A percentile compares a stretch with the other conserved stretches of the same genome.
These are phyloP conservation scores for Drosophila neonasuta DNA, from an alignment of 2,888 invertebrate genomes.

Conservation along the genomic window DNA sequence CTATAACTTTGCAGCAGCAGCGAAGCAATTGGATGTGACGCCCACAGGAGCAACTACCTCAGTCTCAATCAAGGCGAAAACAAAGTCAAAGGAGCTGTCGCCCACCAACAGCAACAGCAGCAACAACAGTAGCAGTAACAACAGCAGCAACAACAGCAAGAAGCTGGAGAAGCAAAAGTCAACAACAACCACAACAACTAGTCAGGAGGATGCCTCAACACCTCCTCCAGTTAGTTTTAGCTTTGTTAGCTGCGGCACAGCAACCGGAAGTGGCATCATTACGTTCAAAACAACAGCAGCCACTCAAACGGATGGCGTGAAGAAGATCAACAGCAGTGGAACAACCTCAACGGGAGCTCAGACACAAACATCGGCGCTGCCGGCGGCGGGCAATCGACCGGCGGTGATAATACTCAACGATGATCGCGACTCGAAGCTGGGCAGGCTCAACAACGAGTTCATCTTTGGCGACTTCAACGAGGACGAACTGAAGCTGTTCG, in stretches of 20 bases:
- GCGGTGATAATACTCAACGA: constrained; percentile 89
- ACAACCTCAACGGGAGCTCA: constrained; percentile 34
- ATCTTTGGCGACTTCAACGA: constrained; percentile 85
- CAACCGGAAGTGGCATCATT: constrained; percentile 3
- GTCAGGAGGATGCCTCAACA: constrained; percentile 49
- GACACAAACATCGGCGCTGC: constrained; percentile 8
- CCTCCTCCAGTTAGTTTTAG: constrained; percentile 31
- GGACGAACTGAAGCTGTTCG: constrained; percentile 80
- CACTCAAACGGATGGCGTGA: constrained; percentile 59
- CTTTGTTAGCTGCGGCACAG: constrained; percentile 14
- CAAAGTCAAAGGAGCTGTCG: constrained; percentile 59
- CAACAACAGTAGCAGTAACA: constrained; percentile 1
- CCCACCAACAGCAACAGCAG: constrained; percentile 20
- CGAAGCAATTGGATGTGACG: constrained; percentile 26
- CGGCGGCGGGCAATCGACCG: constrained; percentile 81
- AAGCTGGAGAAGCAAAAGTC: constrained; percentile 22
- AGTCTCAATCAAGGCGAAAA: constrained; percentile 56
- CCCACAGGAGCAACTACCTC: constrained; percentile 54
- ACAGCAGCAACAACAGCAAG: constrained; percentile 27
- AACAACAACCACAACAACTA: constrained; percentile 28
- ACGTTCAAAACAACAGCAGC: constrained; percentile 59
- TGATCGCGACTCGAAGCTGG: constrained; percentile 69
- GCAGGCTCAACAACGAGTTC: constrained; percentile 86
- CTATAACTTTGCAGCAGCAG: constrained; percentile 28
- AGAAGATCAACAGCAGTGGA: constrained; percentile 40